These are phyloP conservation scores for Micronisus gabar DNA, from an alignment of 2,113 vertebrate species.

Conservation along the genomic window DNA sequence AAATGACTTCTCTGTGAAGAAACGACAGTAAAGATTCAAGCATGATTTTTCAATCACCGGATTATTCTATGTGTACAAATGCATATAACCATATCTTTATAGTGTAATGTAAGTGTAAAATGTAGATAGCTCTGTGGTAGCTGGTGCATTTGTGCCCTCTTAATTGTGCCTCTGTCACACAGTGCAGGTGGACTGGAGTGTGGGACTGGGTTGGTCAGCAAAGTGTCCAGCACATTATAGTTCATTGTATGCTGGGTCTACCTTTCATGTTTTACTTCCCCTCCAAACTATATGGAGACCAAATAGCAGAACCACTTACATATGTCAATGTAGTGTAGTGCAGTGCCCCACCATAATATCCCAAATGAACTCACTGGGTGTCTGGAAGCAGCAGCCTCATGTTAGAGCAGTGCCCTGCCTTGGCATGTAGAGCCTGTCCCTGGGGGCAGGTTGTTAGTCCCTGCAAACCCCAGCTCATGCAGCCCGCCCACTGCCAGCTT, in stretches of 20 bases:
- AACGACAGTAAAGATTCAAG: background rate
- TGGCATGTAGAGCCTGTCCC: background rate
- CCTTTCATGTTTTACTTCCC: background rate
- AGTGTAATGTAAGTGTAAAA: background rate
- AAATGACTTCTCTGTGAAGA: background rate
- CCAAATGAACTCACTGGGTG: background rate
- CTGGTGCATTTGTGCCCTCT: background rate
- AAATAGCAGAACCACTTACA: background rate
- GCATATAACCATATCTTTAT: background rate
- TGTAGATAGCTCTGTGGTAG: background rate
- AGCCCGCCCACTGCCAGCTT: background rate
- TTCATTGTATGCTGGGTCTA: background rate
- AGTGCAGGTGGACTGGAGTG: background rate
- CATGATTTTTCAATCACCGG: background rate
- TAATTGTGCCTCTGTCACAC: background rate
- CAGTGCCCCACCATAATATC: background rate
- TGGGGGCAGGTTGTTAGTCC: background rate
- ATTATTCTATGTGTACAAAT: background rate
- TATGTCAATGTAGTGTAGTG: rapidly evolving
- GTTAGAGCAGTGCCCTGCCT: background rate
- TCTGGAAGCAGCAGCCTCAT: rapidly evolving
- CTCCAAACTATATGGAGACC: background rate
- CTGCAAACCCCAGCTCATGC: background rate
- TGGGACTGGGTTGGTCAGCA: background rate
- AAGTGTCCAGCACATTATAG: rapidly evolving